These are phyloP conservation scores for Nephrotoma guestfalica DNA, from an alignment of 2,888 invertebrate species.

Conservation along the genomic window DNA sequence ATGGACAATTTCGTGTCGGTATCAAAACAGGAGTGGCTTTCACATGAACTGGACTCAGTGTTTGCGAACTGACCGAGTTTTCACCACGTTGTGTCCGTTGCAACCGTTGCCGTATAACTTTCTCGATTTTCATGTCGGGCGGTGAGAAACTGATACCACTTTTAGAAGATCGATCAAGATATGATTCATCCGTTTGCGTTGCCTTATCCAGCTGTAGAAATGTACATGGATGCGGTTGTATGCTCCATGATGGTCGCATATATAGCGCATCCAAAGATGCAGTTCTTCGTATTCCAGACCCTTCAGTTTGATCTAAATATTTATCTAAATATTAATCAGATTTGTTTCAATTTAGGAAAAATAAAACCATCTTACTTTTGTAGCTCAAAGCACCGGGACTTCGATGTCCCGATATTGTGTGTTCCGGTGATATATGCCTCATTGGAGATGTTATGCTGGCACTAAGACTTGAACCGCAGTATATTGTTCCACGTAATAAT, in stretches of 20 bases:
- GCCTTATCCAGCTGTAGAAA: conserved; percentile 60
- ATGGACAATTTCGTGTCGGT: conserved; percentile 38
- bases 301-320: neutral
- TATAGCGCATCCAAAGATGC: conserved; percentile 68
- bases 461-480: conserved; percentile 18
- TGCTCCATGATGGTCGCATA: conserved; percentile 59
- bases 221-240: conserved; percentile 33
- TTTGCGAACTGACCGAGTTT: conserved; percentile 16
- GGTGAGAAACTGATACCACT: conserved; percentile 7
- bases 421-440: conserved; percentile 55
- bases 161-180: conserved; percentile 9
- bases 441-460: conserved; percentile 29
- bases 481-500: conserved; percentile 38
- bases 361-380: conserved; percentile 40
- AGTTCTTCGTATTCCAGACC: conserved; percentile 45
- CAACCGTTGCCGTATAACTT: conserved; percentile 39
- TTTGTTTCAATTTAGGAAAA: neutral
- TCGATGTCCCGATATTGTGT: conserved; percentile 51
- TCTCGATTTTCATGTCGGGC: conserved; percentile 42
- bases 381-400: conserved; percentile 59
- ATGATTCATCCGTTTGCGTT: conserved; percentile 47
- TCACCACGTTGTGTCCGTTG: conserved; percentile 40
- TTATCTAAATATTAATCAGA: neutral
- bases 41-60: conserved; percentile 14
- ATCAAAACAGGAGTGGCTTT: conserved; percentile 42